Conservation (phyloP, 2,797 vertebrate genomes). For the Mustela erminea region DNA sequence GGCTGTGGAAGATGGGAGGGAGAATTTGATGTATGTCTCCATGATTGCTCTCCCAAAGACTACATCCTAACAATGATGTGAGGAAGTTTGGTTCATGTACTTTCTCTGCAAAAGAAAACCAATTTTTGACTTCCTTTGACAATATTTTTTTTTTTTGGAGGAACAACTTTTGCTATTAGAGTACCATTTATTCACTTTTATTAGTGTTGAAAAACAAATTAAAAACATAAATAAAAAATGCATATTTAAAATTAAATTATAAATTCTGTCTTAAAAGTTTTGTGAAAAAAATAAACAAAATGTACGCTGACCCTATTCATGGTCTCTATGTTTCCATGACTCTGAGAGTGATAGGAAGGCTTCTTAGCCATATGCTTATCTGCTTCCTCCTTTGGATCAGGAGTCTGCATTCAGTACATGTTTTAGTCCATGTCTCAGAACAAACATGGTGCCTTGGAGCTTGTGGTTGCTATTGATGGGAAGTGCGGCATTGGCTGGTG, state of each 20-base stretch:
- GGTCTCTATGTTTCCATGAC: background rate
- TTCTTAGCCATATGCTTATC: background rate
- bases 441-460: background rate
- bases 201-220: background rate
- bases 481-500: rapidly evolving
- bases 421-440: no score
- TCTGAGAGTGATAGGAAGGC: background rate
- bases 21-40: background rate
- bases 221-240: background rate
- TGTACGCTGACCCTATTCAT: background rate
- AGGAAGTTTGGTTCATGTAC: rapidly evolving
- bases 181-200: background rate
- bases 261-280: background rate
- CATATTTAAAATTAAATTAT: background rate
- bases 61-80: rapidly evolving
- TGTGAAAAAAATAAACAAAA: no score
- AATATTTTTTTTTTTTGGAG: background rate
- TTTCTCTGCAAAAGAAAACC: background rate
- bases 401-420: rapidly evolving
- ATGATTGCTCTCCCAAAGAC: background rate
- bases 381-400: background rate
- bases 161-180: background rate
- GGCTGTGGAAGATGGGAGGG: rapidly evolving
- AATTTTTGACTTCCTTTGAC: background rate
- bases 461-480: rapidly evolving